Evolutionary conservation across 2,113 vertebrate species (phyloP), one percentile per base, ranked within the genome.

Genomic region (Galbula dea): DNA sequence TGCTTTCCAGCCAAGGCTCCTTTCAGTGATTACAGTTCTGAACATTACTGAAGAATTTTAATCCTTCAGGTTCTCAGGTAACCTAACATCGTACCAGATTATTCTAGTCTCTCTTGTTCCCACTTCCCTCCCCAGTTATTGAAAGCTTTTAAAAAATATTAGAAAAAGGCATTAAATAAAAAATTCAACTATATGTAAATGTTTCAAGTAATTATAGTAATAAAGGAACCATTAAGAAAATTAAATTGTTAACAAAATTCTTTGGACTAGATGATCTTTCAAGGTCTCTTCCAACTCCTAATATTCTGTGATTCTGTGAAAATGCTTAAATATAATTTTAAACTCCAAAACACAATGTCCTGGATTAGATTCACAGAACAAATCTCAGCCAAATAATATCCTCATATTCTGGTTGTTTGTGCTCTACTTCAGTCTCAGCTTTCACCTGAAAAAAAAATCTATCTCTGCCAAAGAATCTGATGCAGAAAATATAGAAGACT

Each of bases 401-500:
- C 4, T 4, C 4, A 20, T 43, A 16, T 15, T 74, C 24, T 88
- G 20, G 86, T 74, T 71, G 2, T 48, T 41, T 72, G 12, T 67
- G 21, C 11, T 46, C 6, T 3, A 7, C 7, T 74, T 80, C 14
- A 6, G 58, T 69, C 17, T 51, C 12, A 68, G 5, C 71, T 91
- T 93, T 71, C 17, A 71, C 8, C 12, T 71, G 21, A 6, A 74
- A 73, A 6, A 74, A 73, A 88, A 48, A 3, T 36, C 26, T 45
- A 65, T 48, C 11, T 74, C 5, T 4, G 32, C 10, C 7, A n/a
- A 63, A 86, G 15, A 43, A 1, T 51, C 8, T 62, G 12, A 26
- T 15, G 6, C 2, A 74, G 20, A 93, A 84, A 84, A 39, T 32
- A 32, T 16, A 32, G 1, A 45, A 1, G 1, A 1, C 0, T 46